These are phyloP conservation scores for Bombus superbus DNA, from an alignment of 1,140 invertebrate genomes.

Conservation along the genomic window DNA sequence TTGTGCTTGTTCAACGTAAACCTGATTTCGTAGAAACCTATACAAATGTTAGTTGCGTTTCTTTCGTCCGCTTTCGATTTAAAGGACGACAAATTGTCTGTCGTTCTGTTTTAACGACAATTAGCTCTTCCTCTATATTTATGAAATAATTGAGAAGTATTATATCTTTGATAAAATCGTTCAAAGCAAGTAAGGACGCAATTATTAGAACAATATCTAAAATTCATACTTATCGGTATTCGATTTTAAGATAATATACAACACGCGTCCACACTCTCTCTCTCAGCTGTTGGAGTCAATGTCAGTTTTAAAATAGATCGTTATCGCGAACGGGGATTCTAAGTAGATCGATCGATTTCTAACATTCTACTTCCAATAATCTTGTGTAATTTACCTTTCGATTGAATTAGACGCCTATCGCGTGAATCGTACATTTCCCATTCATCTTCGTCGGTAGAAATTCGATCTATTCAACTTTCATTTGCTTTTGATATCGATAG, in stretches of 20 bases:
- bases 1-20: background rate
- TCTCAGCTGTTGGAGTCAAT: background rate
- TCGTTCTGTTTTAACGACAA: background rate
- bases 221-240: background rate
- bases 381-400: background rate
- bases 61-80: too few relatives aligned
- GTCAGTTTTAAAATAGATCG: slow-evolving; percentile 7
- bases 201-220: background rate
- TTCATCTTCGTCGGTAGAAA: background rate
- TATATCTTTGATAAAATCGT: background rate
- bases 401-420: too few relatives aligned
- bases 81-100: too few relatives aligned
- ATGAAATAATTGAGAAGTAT: background rate
- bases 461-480: rapidly evolving
- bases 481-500: background rate
- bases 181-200: background rate
- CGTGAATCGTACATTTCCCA: background rate
- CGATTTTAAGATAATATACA: background rate
- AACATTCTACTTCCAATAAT: background rate
- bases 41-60: background rate
- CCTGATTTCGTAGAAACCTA: too few relatives aligned
- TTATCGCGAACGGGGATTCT: background rate
- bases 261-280: background rate
- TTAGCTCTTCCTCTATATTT: background rate
- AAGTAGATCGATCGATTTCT: background rate